Evolutionary conservation across 2,888 invertebrate species (phyloP).

Genomic region (Autographa pulchrina): DNA sequence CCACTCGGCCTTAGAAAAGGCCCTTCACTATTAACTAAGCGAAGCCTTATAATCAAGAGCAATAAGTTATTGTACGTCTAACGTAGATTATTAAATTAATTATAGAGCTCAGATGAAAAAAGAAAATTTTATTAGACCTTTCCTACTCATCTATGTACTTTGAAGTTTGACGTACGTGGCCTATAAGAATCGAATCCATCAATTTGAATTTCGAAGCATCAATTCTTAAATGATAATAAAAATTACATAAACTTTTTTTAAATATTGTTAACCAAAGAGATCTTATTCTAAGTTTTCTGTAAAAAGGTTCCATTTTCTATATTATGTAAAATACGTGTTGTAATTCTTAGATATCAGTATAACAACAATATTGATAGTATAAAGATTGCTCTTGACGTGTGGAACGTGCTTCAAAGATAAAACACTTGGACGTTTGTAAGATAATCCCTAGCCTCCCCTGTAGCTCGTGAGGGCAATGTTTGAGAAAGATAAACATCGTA

Average conservation of each 20-base stretch:
- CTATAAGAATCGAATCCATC: too few relatives aligned
- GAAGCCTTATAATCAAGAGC: neutral
- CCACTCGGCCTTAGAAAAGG: neutral
- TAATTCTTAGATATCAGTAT: neutral
- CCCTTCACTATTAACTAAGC: conserved; percentile 4
- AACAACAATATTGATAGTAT: conserved; percentile 3
- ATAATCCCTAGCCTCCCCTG: neutral
- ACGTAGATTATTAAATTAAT: neutral
- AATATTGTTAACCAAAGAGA: too few relatives aligned
- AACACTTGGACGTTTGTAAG: neutral
- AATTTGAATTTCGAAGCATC: too few relatives aligned
- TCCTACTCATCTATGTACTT: too few relatives aligned
- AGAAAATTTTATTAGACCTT: too few relatives aligned
- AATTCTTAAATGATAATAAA: too few relatives aligned
- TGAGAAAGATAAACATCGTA: neutral
- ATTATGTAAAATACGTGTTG: neutral
- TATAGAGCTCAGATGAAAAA: neutral
- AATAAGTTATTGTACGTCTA: neutral
- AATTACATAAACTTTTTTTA: too few relatives aligned
- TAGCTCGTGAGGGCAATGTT: neutral
- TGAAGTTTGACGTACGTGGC: too few relatives aligned
- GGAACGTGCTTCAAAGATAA: neutral
- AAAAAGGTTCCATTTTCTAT: neutral
- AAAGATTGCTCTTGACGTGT: neutral
- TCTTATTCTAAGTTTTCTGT: neutral